Evolutionary conservation across 2,888 invertebrate species (phyloP).

Genomic region (Troilus luridus): DNA sequence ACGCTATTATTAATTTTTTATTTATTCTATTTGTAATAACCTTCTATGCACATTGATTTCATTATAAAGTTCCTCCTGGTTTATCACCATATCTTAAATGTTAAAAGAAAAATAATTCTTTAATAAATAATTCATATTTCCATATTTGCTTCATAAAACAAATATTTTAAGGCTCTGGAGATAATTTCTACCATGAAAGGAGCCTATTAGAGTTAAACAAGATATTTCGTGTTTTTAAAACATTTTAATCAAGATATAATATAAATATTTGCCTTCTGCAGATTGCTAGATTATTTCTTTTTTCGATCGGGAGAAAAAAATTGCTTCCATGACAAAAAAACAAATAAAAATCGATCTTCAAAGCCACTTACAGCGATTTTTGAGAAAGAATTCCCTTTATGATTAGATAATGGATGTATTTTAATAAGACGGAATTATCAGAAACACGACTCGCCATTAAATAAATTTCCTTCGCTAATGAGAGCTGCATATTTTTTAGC

Average conservation of each 20-base stretch:
- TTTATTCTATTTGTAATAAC: too few relatives aligned
- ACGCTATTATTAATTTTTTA: too few relatives aligned
- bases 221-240: background rate
- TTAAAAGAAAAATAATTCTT: background rate
- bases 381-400: background rate
- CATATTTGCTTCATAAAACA: background rate
- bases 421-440: constrained; percentile 21
- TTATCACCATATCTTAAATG: background rate
- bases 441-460: constrained; percentile 29
- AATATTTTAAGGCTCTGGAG: background rate
- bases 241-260: background rate
- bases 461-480: background rate
- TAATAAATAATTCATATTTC: constrained; percentile 2
- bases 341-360: background rate
- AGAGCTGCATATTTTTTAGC: background rate
- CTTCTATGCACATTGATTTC: too few relatives aligned
- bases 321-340: background rate
- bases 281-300: background rate
- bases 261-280: background rate
- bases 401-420: constrained; percentile 24
- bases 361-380: background rate
- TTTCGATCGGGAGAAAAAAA: background rate
- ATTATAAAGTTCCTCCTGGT: background rate
- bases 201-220: background rate
- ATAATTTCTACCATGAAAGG: background rate